These are phyloP conservation scores for Cotesia chilonis DNA, from an alignment of 1,140 invertebrate genomes.

Conservation along the genomic window DNA sequence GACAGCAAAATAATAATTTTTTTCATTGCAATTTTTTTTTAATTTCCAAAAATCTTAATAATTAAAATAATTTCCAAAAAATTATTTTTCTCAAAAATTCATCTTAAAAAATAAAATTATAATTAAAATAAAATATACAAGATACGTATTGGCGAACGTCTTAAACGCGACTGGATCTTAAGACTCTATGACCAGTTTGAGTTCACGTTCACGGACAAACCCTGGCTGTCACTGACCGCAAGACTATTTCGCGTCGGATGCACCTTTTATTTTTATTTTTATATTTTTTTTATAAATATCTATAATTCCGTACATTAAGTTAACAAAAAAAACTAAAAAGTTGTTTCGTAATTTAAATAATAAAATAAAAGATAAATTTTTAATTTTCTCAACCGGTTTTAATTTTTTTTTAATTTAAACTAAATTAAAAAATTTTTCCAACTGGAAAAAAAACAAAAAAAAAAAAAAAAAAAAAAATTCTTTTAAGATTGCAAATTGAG, in stretches of 20 bases:
- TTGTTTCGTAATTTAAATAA: too few species aligned
- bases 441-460: too few species aligned
- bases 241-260: conserved; percentile 40
- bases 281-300: not conserved
- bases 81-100: conserved; percentile 55
- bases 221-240: conserved; percentile 58
- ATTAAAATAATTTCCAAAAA: too few species aligned
- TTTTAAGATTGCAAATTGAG: too few species aligned
- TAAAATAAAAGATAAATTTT: too few species aligned
- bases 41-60: too few species aligned
- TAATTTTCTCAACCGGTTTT: too few species aligned
- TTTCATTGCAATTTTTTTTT: too few species aligned
- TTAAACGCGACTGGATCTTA: conserved; percentile 41
- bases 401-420: too few species aligned
- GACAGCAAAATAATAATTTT: conserved; percentile 52
- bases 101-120: conserved; percentile 50
- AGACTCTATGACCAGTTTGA: conserved; percentile 55
- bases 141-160: not conserved
- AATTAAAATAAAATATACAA: not conserved
- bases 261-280: not conserved
- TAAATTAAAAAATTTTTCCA: too few species aligned
- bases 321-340: not conserved
- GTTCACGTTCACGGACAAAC: conserved; percentile 58
- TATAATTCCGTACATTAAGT: not conserved
- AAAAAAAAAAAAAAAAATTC: too few species aligned